Evolutionary conservation across 2,113 vertebrate species (phyloP), one percentile per base, ranked within the genome.

Genomic region (Junco hyemalis): DNA sequence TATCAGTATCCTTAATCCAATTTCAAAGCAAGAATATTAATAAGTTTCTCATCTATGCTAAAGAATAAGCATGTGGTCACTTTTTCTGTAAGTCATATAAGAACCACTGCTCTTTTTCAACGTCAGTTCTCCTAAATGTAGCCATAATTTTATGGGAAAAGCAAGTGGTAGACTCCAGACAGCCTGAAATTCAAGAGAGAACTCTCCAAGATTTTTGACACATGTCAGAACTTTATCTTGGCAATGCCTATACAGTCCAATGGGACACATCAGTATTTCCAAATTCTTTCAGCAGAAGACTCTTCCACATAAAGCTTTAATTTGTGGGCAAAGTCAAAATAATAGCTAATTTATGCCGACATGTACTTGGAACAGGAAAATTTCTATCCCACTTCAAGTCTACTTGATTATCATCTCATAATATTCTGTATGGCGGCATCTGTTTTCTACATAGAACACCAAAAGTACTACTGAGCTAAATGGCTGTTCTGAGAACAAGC

Each of bases 281-380:
- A 60, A 71, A 20, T 72, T 95, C 65, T 57, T 72, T 95, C 77
- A 72, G 88, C 74, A 93, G 91, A 92, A 81, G 42, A 36, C 28
- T 47, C 57, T 76, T 45, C 82, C 50, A 64, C 1, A 0, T 48
- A 70, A 95, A 88, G 38, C 47, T 92, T 81, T 81, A 25, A 71
- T 68, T 93, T 86, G 31, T 40, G 72, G 36, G 61, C 19, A 78
- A 68, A 76, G 20, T 48, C 60, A 69, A 84, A 54, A 70, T 26
- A 92, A 63, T 20, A 61, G 53, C 57, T 42, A 29, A 50, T 88
- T 69, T 83, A 51, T 80, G 57, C 29, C 86, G 77, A 42, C 5
- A 78, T 4, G 38, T 70, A 38, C 42, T 71, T 60, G 60, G 51
- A 79, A 96, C 15, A 61, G 54, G 42, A 79, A 82, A 77, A 78